Evolutionary conservation across 2,888 invertebrate genomes (phyloP), one percentile per base, ranked within the genome.

Genomic region (Argyresthia goedartella): DNA sequence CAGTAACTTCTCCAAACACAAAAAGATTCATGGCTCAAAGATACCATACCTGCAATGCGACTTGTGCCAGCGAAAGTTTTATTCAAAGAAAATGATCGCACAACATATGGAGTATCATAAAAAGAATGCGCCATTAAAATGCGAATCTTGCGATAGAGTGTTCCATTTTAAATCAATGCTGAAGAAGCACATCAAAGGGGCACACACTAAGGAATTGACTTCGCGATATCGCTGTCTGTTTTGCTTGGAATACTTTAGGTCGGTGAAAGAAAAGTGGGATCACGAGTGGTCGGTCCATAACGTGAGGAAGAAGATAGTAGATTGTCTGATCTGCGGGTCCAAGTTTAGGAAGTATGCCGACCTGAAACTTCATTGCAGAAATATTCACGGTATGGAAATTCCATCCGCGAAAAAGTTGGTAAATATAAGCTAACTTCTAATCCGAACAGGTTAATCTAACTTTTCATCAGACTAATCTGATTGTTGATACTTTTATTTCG

Each of bases 1-100:
- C 15, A 84, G 84, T 54, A 87, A 87, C 54, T 87, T 86, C 55
- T 87, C 86, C 1, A 87, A 87, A 50, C 87, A 87, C 59, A 87
- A 87, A 60, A 87, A 87, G 56, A 76, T 84, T 25, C 87, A 87
- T 59, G 82, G 84, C 15, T n/a, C n/a, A n/a, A n/a, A n/a, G n/a
- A 60, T 65, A 0, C 67, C 70, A 0, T 80, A 64, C 56, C 69
- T 76, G 47, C 87, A 87, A 54, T 87, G 87, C 59, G 86, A 87
- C 42, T 59, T 85, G 13, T 87, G 87, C 59, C 72, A 71, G 16
- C 63, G 87, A 9, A 87, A 85, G 60, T 87, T 87, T 59, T 81
- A 86, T 61, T 79, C 87, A 0, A 86, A 86, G 55, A 81, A 79
- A 53, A 85, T 82, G 79, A 71, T 87, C 11, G 62, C 71, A 0